phyloP scores from a whole-genome alignment of 2,113 vertebrate species.

The Dinomys branickii region DNA sequence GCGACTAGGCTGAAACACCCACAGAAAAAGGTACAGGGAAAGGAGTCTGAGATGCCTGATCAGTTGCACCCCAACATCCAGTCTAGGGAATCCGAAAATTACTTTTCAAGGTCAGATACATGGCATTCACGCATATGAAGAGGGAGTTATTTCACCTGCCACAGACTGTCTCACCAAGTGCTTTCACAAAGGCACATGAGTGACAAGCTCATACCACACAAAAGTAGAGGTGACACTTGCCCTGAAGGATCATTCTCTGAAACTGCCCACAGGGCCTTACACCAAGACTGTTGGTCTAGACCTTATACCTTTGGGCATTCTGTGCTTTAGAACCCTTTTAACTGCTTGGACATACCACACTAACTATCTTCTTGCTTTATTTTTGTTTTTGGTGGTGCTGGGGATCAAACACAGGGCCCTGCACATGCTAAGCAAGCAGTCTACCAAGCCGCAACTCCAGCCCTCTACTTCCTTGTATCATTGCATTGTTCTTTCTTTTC shows the following conservation, averaged over 20 bases:
- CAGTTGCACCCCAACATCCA: background rate
- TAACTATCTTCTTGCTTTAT: background rate
- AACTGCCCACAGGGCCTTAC: background rate
- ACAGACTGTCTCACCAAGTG: background rate
- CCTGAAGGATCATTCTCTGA: background rate
- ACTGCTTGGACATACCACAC: background rate
- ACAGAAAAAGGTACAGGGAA: background rate
- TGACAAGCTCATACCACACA: background rate
- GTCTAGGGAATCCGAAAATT: background rate
- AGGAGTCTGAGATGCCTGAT: background rate
- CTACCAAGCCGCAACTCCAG: background rate
- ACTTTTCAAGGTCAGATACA: background rate
- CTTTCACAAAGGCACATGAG: background rate
- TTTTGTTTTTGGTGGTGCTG: background rate
- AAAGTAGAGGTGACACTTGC: background rate
- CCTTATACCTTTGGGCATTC: background rate
- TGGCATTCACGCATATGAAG: accelerated
- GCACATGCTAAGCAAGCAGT: background rate
- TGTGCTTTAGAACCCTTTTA: background rate
- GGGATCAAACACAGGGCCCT: background rate
- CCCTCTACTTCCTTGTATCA: background rate
- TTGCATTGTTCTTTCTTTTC: background rate
- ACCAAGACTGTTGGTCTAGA: background rate
- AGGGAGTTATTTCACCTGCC: background rate
- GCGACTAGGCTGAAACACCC: background rate